Evolutionary conservation across 2,113 vertebrate genomes (phyloP).

Genomic region (Phalacrocorax carbo): DNA sequence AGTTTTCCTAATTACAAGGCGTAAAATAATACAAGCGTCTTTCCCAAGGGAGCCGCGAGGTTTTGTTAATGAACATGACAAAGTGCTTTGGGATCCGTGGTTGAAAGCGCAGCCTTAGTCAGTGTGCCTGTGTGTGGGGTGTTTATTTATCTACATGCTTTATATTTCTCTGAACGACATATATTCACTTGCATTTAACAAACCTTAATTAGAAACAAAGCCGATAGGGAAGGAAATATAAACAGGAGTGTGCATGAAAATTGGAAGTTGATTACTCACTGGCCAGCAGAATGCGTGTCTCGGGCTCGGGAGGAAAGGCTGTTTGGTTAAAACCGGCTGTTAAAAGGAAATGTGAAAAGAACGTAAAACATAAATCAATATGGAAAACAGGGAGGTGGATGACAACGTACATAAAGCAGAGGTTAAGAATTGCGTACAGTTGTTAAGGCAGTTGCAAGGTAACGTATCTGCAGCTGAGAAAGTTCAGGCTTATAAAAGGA

Average conservation of each 20-base stretch:
- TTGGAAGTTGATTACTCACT: constrained; percentile 55
- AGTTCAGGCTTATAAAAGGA: constrained; percentile 19
- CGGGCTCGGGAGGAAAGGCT: background rate
- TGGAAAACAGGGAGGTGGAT: constrained; percentile 54
- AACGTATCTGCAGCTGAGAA: background rate
- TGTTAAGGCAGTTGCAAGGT: background rate
- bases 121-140: background rate
- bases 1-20: constrained; percentile 64
- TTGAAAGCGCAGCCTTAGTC: constrained; percentile 19
- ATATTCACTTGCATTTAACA: constrained; percentile 41
- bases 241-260: constrained; percentile 57
- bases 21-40: constrained; percentile 46
- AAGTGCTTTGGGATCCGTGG: constrained; percentile 63
- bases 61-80: constrained; percentile 64
- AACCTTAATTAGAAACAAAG: constrained; percentile 65
- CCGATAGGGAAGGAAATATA: constrained; percentile 56
- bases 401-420: constrained; percentile 58
- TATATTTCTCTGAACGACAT: constrained; percentile 17
- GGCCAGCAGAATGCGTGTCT: constrained; percentile 10
- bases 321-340: constrained; percentile 9
- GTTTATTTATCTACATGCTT: constrained; percentile 60
- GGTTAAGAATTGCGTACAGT: background rate
- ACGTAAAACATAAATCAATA: constrained; percentile 47
- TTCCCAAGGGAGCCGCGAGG: constrained; percentile 50
- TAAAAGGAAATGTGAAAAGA: constrained; percentile 58